A percentile compares a stretch with the other conserved stretches of the same genome.
Evolutionary conservation across 2,797 vertebrate species (phyloP).

Genomic region (Cetoscarus ocellatus): DNA sequence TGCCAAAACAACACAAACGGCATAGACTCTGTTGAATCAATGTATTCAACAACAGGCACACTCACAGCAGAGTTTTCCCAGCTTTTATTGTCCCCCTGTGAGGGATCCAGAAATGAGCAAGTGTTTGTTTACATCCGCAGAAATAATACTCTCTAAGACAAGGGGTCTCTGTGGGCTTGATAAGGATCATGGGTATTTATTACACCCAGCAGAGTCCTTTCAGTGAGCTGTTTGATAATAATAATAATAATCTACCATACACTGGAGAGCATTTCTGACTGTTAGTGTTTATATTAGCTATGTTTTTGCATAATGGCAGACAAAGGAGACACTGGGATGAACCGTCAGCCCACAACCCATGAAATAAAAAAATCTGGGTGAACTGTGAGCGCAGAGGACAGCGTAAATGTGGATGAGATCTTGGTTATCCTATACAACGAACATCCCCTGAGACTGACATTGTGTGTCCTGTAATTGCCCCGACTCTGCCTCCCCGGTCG

Average conservation of each 20-base stretch:
- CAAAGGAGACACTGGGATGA: conserved; percentile 18
- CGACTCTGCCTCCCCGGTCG: conserved; percentile 42
- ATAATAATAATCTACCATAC: conserved; percentile 41
- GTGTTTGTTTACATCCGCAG: conserved; percentile 75
- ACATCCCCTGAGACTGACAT: conserved; percentile 61
- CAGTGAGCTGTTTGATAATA: conserved; percentile 62
- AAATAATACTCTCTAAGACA: conserved; percentile 58
- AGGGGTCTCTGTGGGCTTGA: conserved; percentile 66
- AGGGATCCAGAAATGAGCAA: conserved; percentile 58
- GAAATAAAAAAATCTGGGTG: background rate
- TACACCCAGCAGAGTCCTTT: conserved; percentile 65
- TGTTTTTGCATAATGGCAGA: conserved; percentile 34
- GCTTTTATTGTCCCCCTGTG: conserved; percentile 63
- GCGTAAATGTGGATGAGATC: conserved; percentile 49
- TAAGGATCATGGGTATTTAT: conserved; percentile 76
- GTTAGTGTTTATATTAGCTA: conserved; percentile 1
- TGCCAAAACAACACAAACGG: background rate
- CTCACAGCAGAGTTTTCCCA: conserved; percentile 4
- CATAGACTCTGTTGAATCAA: background rate
- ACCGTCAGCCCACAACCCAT: conserved; percentile 8
- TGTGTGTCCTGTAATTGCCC: conserved; percentile 68
- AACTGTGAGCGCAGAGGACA: conserved; percentile 18
- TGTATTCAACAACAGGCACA: conserved; percentile 24
- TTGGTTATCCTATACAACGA: conserved; percentile 44
- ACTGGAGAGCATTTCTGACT: conserved; percentile 40